Evolutionary conservation across 2,797 vertebrate genomes (phyloP).

Genomic region (Lepus townsendii): DNA sequence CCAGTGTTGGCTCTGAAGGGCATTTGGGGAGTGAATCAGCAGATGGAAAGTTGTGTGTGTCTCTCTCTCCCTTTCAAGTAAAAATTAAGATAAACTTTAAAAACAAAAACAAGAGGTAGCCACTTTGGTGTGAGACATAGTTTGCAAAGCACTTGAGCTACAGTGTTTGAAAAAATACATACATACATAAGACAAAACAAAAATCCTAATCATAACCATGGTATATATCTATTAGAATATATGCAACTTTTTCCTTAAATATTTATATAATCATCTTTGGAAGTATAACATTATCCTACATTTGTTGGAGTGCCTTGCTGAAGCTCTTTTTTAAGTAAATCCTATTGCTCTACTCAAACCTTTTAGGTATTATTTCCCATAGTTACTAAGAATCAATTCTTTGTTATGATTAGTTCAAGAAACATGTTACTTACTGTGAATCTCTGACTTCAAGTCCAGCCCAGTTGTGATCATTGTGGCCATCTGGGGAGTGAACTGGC

Average conservation of each 20-base stretch:
- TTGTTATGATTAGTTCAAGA: background rate
- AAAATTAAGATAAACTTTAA: too few relatives aligned
- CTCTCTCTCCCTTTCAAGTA: too few relatives aligned
- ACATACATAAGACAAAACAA: background rate
- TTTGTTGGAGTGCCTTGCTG: background rate
- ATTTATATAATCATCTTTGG: background rate
- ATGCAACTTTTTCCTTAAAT: background rate
- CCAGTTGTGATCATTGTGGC: too few relatives aligned
- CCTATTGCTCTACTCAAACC: background rate
- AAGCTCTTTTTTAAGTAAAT: slow-evolving; percentile 1
- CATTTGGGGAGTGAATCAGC: too few relatives aligned
- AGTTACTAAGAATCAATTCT: slow-evolving; percentile 28
- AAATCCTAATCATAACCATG: background rate
- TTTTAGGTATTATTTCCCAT: background rate
- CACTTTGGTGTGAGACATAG: background rate
- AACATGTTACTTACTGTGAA: background rate
- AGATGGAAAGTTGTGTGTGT: too few relatives aligned
- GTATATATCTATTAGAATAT: background rate
- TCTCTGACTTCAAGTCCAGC: background rate
- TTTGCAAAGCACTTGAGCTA: background rate
- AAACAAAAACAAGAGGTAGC: background rate
- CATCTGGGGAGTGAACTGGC: too few relatives aligned
- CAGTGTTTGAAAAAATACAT: background rate
- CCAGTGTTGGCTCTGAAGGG: too few relatives aligned
- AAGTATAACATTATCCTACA: background rate